Evolutionary conservation across 1,140 invertebrate species (phyloP), one percentile per base, ranked within the genome.

Genomic region (Drosophila prosaltans): DNA sequence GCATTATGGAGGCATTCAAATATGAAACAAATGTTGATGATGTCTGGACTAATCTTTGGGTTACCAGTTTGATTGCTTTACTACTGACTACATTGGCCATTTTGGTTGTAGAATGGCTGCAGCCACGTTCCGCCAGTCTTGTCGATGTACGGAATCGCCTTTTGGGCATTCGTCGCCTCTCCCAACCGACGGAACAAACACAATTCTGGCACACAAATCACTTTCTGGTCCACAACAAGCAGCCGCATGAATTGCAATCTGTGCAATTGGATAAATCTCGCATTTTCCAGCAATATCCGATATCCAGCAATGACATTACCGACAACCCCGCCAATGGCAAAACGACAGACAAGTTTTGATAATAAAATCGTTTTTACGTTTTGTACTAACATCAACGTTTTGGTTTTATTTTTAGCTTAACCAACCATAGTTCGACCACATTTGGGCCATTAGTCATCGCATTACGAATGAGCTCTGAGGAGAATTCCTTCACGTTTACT

Each of bases 211-310:
- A 88, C 55, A 80, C 90, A 8, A 91, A 91, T 61, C 84, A 89
- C 41, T 91, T 90, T 36, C 59, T 91, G 21, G 88, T 81, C 40
- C 90, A 91, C 67, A 69, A 91, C 43, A 81, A 88, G 32, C 78
- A 77, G n/a, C 69, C 90, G n/a, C 66, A 81, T 11, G 86, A 90
- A 48, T 51, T 90, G 40, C 80, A 77, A 36, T 62, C 74, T 26
- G 78, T 91, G 1, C 76, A 78, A 10, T 57, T 91, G 72, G 86
- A 45, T 55, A 81, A 66, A 54, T 73, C 71, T 11, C 74, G 90
- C n/a, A 54, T 89, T 9, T 91, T 91, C 48, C 86, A 91, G 48
- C 90, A 91, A 58, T 91, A 89, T 74, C 90, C 90, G 11, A 82
- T 82, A 43, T 73, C 60, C n/a, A 64, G 63, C 36, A 65, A 21